Conservation (phyloP, 2,113 vertebrate genomes). For the Sapayoa aenigma region DNA sequence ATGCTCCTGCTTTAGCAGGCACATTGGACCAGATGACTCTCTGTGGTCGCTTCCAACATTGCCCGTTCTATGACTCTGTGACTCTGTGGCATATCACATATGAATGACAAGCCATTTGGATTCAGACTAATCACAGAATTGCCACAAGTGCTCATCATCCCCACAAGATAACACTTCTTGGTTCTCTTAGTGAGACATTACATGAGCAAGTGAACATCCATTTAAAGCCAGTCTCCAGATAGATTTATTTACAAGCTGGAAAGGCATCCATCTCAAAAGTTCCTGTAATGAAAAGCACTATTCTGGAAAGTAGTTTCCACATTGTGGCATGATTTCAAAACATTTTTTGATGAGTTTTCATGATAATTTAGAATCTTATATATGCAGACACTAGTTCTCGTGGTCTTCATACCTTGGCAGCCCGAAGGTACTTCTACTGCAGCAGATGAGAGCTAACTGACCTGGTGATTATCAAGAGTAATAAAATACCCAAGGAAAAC, state of each 20-base stretch:
- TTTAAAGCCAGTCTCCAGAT: neutral
- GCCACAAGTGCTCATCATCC: neutral
- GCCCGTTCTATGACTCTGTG: neutral
- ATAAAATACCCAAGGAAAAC: neutral
- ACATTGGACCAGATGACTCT: neutral
- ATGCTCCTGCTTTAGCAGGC: neutral
- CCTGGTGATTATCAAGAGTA: neutral
- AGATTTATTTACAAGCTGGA: neutral
- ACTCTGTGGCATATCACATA: neutral
- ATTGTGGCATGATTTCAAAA: neutral
- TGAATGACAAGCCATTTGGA: neutral
- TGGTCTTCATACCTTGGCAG: neutral
- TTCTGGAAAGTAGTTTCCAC: neutral
- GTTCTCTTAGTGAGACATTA: neutral
- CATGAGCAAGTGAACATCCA: neutral
- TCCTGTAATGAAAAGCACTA: neutral
- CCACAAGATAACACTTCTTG: neutral
- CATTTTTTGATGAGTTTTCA: neutral
- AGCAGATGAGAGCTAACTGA: neutral
- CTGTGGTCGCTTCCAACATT: neutral
- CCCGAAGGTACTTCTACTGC: neutral
- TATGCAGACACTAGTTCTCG: neutral
- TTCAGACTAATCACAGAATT: neutral
- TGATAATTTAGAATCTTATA: neutral
- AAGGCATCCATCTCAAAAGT: neutral